phyloP scores from a whole-genome alignment of 2,888 invertebrate genomes.

The Strigamia transsilvanica region DNA sequence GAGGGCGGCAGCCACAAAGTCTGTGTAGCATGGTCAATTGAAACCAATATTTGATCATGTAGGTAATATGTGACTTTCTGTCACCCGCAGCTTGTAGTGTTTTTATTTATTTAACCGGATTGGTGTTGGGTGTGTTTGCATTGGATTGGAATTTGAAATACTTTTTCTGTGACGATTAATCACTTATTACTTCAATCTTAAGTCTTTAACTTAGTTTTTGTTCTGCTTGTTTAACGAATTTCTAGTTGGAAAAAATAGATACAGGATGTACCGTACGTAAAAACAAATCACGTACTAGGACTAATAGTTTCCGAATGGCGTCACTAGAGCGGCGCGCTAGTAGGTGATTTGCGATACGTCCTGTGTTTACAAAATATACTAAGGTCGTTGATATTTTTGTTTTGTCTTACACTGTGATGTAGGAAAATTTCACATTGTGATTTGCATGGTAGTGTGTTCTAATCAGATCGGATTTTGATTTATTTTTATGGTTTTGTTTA shows the following conservation, averaged over 20 bases:
- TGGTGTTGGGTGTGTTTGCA: conserved; percentile 10
- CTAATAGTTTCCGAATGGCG: too few relatives aligned
- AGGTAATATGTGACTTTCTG: conserved; percentile 29
- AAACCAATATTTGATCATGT: conserved; percentile 54
- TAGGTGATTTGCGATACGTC: neutral
- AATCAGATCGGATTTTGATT: neutral
- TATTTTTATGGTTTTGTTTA: neutral
- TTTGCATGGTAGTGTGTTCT: conserved; percentile 11
- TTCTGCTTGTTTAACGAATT: conserved; percentile 5
- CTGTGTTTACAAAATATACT: neutral
- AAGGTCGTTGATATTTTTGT: neutral
- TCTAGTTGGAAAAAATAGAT: neutral
- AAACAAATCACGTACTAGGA: too few relatives aligned
- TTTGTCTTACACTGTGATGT: conserved; percentile 3
- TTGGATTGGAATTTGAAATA: neutral
- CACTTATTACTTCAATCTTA: neutral
- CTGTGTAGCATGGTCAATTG: conserved; percentile 55
- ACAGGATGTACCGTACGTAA: neutral
- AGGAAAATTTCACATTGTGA: conserved; percentile 7
- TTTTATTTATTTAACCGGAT: conserved; percentile 6
- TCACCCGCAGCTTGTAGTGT: conserved; percentile 11
- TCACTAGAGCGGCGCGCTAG: too few relatives aligned
- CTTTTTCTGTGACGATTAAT: neutral
- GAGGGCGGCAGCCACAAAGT: conserved; percentile 49
- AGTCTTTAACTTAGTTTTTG: neutral